Percentiles rank a stretch among this genome's conserved stretches.
These are phyloP conservation scores for Rhinolophus ferrumequinum DNA, from an alignment of 2,113 vertebrate species.

Conservation along the genomic window DNA sequence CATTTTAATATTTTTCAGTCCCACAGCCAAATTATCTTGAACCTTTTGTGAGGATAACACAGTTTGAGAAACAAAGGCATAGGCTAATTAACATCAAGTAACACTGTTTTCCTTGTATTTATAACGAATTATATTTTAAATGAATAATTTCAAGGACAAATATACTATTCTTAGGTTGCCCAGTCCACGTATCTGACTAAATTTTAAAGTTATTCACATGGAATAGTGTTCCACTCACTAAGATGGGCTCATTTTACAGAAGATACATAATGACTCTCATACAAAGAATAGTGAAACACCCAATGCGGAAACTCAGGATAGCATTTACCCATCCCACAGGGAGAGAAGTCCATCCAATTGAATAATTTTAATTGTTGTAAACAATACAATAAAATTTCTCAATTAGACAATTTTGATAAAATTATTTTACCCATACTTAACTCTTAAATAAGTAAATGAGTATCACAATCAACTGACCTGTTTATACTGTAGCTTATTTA, in stretches of 20 bases:
- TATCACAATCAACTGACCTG: background rate
- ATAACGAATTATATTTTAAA: constrained; percentile 28
- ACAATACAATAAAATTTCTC: background rate
- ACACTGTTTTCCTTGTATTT: background rate
- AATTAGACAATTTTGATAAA: constrained; percentile 33
- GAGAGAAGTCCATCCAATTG: background rate
- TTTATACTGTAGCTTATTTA: background rate
- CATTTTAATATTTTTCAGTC: constrained; percentile 70
- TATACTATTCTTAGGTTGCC: background rate
- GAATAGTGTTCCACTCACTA: background rate
- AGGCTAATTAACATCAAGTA: background rate
- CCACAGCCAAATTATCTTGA: background rate
- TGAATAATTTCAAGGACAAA: constrained; percentile 26
- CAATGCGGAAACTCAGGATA: background rate
- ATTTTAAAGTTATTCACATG: constrained; percentile 34
- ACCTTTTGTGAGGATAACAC: constrained; percentile 27
- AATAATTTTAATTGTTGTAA: background rate
- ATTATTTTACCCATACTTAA: background rate
- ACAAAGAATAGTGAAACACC: background rate
- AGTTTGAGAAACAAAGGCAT: background rate
- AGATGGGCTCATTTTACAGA: constrained; percentile 7
- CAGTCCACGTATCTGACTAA: constrained; percentile 5
- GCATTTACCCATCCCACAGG: background rate
- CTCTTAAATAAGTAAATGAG: background rate
- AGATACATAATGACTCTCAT: background rate